These are phyloP conservation scores for Ranitomeya variabilis DNA, from an alignment of 2,113 vertebrate genomes.

Conservation along the genomic window DNA sequence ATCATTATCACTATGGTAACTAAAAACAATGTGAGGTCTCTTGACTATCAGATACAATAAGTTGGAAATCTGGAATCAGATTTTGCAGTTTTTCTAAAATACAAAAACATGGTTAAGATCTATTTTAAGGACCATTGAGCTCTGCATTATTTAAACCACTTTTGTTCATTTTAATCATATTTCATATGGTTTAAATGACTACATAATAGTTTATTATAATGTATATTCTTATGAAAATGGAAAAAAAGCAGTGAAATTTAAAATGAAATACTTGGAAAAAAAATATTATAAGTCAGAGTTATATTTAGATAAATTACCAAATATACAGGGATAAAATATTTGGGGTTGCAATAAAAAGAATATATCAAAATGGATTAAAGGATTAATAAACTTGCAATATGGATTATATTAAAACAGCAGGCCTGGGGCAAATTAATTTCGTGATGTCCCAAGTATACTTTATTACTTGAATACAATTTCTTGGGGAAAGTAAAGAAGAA, in stretches of 20 bases:
- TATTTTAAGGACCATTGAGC: neutral
- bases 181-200: neutral
- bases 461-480: conserved; percentile 44
- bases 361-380: conserved; percentile 37
- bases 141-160: neutral
- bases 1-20: too few species aligned
- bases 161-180: neutral
- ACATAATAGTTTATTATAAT: neutral
- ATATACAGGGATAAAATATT: conserved; percentile 18
- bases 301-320: neutral
- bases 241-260: neutral
- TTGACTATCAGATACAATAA: too few species aligned
- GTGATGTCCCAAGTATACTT: conserved; percentile 9
- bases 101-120: too few species aligned
- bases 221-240: neutral
- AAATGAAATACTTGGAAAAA: neutral
- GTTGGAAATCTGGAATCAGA: too few species aligned
- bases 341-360: conserved; percentile 39
- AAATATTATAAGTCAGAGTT: neutral
- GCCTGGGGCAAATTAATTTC: conserved; percentile 46
- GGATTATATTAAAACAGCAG: conserved; percentile 36
- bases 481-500: neutral
- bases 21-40: too few species aligned
- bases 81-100: too few species aligned
- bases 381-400: conserved; percentile 37